Conservation (phyloP, 2,888 invertebrate species). For the Stramonita haemastoma region DNA sequence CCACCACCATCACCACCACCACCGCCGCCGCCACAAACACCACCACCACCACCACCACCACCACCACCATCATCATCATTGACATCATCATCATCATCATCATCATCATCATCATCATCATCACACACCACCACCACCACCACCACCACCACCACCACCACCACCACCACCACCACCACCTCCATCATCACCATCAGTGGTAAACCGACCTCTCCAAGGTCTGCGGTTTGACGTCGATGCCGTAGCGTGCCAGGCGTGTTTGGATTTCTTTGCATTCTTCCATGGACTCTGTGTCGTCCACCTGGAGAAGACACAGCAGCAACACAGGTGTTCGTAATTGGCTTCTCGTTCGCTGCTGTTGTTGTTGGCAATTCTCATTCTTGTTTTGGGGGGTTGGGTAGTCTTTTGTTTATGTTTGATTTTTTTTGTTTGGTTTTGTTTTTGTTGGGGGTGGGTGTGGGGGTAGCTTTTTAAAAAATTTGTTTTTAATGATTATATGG, state of each 20-base stretch:
- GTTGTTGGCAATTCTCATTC: too few relatives aligned
- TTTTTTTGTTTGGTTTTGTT: too few relatives aligned
- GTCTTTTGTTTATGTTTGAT: too few relatives aligned
- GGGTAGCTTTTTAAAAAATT: too few relatives aligned
- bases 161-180: too few relatives aligned
- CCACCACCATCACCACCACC: neutral
- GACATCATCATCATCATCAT: neutral
- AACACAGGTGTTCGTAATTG: too few relatives aligned
- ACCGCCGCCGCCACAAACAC: neutral
- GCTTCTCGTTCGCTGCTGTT: too few relatives aligned
- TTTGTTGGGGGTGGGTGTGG: too few relatives aligned
- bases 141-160: neutral
- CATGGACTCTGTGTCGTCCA: constrained; percentile 59
- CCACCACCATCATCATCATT: neutral
- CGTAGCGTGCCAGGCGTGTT: constrained; percentile 55
- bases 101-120: neutral
- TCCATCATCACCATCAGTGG: too few relatives aligned
- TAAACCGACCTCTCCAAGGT: constrained; percentile 59
- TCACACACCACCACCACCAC: neutral
- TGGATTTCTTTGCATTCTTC: constrained; percentile 57
- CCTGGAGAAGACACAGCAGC: constrained; percentile 41
- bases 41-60: neutral
- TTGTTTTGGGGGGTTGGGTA: too few relatives aligned
- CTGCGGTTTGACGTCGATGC: constrained; percentile 57
- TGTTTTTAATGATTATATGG: too few relatives aligned